These are phyloP conservation scores for Chloroclysta siterata DNA, from an alignment of 2,888 invertebrate genomes.

Conservation along the genomic window DNA sequence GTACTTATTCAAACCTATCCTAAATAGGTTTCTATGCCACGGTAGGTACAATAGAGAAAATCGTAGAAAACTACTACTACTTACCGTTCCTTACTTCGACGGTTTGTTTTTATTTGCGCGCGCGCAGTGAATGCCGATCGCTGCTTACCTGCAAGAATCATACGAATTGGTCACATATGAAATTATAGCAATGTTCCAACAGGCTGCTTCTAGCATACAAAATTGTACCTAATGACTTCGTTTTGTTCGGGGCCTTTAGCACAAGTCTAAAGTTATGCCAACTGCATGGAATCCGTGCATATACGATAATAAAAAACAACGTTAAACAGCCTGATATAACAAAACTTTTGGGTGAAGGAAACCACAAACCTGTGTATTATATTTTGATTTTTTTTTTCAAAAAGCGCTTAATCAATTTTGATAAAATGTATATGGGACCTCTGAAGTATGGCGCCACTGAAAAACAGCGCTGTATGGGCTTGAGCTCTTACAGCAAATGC, in stretches of 20 bases:
- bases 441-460: too few species aligned
- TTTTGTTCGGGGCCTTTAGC: neutral
- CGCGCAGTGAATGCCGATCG: conserved; percentile 60
- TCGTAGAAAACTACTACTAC: conserved; percentile 69
- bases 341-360: too few species aligned
- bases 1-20: neutral
- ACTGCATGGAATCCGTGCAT: too few species aligned
- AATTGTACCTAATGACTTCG: neutral
- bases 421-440: too few species aligned
- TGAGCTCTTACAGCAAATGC: too few species aligned
- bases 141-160: conserved; percentile 55
- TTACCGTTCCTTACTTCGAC: conserved; percentile 62
- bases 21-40: conserved; percentile 60
- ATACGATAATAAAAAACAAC: too few species aligned
- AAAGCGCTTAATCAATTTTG: too few species aligned
- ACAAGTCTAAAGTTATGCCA: neutral
- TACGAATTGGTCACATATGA: conserved; percentile 56
- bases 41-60: conserved; percentile 68
- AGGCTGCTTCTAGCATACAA: conserved; percentile 36
- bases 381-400: too few species aligned
- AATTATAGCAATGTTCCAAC: conserved; percentile 39
- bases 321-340: too few species aligned
- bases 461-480: too few species aligned
- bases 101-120: conserved; percentile 63
- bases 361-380: too few species aligned